Base-by-base conservation (phyloP, 2,888 invertebrate genomes). In the Megaustenia siamemsis region DNA sequence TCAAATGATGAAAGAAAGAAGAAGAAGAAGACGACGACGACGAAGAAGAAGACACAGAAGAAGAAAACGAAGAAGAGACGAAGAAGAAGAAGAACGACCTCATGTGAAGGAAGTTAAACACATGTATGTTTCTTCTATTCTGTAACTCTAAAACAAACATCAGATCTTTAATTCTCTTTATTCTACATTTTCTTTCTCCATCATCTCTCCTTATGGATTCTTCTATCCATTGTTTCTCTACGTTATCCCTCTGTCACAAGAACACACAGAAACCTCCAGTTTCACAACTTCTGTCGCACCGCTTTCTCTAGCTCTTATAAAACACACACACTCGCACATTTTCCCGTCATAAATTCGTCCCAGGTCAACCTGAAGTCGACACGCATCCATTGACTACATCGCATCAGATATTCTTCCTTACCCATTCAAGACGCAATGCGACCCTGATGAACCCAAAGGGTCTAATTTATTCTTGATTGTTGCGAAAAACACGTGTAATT, bases 401-500 rank as follows among this genome's bases (percentile, higher is more conserved):
- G 49, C 45, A 49, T 73, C 73, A 73, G 15, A 28, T 73, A 49
- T 73, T 73, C 73, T 73, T 49, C 73, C 49, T 73, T 73, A 49
- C 32, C 71, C 73, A 49, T 73, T 73, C 49, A 73, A 73, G 73
- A 73, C 73, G 73, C 73, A 49, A 73, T 35, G 32, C 32, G 49
- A 73, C 73, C 73, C 73, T 49, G 45, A 73, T 73, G 73, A 73
- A 49, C 73, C 73, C 49, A 35, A 73, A 73, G 73, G 49, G 73
- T 49, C 73, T 73, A 45, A 73, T 73, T 73, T 73, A 49, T 73
- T 73, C 49, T 73, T 49, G 49, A 45, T 73, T 73, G 73, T 73
- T 73, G 49, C 73, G 49, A n/a, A n/a, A 73, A 73, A 73, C 49
- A 73, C 49, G 73, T 32, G 73, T 73, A 73, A 73, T 73, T 73